Evolutionary conservation across 2,888 invertebrate genomes (phyloP).

Genomic region (Strigamia crassipes): DNA sequence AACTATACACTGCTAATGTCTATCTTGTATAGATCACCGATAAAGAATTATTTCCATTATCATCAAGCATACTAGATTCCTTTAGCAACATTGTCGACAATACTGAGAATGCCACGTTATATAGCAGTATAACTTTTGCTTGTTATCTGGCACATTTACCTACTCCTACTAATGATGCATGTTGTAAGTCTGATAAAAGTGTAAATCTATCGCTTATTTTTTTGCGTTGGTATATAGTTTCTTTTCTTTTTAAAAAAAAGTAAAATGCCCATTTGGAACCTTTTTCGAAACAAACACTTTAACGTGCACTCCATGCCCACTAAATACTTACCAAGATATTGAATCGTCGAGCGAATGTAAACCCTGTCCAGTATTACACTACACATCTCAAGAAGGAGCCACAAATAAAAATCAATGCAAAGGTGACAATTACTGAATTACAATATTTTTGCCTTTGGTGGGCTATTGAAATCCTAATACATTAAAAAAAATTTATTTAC

Average conservation of each 20-base stretch:
- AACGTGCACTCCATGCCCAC: conserved; percentile 63
- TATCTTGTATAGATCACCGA: neutral
- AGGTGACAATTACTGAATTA: neutral
- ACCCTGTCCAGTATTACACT: conserved; percentile 57
- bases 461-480: neutral
- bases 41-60: neutral
- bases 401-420: conserved; percentile 58
- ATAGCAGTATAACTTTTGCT: neutral
- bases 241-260: conserved; percentile 58
- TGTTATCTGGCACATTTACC: neutral
- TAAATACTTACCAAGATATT: conserved; percentile 58
- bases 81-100: neutral
- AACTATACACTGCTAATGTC: neutral
- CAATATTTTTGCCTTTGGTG: too few relatives aligned
- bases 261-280: conserved; percentile 70
- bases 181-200: neutral
- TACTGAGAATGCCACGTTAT: neutral
- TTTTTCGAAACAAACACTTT: conserved; percentile 63
- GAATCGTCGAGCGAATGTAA: conserved; percentile 58
- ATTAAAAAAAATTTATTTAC: neutral
- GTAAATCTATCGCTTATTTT: too few relatives aligned
- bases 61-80: neutral
- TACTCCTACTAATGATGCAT: neutral
- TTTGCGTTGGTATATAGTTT: conserved; percentile 48
- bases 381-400: conserved; percentile 59